Conservation (phyloP, 2,113 vertebrate genomes). For the Elanoides forficatus region DNA sequence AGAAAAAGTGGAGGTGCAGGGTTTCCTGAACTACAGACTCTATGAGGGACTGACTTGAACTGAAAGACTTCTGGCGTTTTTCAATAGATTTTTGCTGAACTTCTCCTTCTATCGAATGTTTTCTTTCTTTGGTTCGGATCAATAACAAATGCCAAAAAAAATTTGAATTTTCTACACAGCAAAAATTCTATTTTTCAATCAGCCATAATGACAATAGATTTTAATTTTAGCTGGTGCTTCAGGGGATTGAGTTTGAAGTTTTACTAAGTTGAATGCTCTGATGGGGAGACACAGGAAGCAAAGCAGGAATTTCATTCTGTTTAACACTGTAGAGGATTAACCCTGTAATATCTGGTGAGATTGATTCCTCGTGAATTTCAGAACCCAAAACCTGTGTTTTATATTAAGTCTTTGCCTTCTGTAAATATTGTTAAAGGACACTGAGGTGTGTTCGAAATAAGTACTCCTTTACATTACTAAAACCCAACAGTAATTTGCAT, state of each 20-base stretch:
- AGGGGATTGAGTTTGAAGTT: background rate
- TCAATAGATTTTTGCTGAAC: background rate
- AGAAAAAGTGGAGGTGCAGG: too few relatives aligned
- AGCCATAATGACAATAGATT: background rate
- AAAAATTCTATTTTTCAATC: background rate
- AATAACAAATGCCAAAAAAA: background rate
- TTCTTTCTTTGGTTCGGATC: background rate
- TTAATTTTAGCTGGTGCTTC: background rate
- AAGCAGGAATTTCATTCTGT: background rate
- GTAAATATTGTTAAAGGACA: background rate
- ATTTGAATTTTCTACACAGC: background rate
- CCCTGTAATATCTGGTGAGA: background rate
- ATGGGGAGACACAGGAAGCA: background rate
- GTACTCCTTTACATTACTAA: background rate
- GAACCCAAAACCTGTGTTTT: background rate
- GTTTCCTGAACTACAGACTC: background rate
- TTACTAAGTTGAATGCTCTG: background rate
- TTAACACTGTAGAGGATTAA: background rate
- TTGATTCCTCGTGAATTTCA: background rate
- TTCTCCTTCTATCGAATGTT: background rate
- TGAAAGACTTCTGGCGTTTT: background rate
- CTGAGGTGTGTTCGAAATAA: background rate
- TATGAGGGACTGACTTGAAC: background rate
- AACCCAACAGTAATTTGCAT: fast-evolving
- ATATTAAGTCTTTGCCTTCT: background rate